Evolutionary conservation across 2,888 invertebrate genomes (phyloP), one percentile per base, ranked within the genome.

Genomic region (Tachina fera): DNA sequence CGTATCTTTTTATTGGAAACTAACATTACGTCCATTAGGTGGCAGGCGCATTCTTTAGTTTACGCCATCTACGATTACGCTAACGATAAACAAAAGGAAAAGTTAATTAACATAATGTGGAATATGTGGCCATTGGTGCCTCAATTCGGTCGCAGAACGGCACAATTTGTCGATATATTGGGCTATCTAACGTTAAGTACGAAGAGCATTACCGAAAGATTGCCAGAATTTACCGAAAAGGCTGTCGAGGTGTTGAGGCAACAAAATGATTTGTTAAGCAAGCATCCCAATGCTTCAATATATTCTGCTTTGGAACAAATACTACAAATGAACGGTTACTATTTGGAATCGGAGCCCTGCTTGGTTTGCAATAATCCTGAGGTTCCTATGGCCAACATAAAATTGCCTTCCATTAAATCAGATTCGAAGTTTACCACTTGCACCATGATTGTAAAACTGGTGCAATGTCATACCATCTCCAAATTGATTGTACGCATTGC

Each of bases 371-470:
- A 99, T 93, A 98, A 98, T 93, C 98, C 98, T 0, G 99, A 99
- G 93, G 97, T 98, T 19, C 96, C 98, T 0, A 96, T 97, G 94
- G 94, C 96, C 0, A 97, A 96, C 76, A 97, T 98, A 88, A 99
- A 99, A 92, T 93, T 99, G 77, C 97, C 98, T 0, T 96, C 98
- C 0, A 97, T 99, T 84, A 98, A 98, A 94, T 96, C 96, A 83
- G 99, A 99, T 93, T 98, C 98, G 1, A 98, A 99, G 93, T 99
- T 98, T 93, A 99, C 99, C 5, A 98, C 99, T 1, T 98, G 98
- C 11, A 98, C 98, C 1, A 99, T 99, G 94, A 98, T 99, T 87
- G 97, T 99, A 71, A 99, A 99, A 93, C 94, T 99, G 87, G 96
- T 98, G 58, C 97, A 97, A 89, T 98, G 98, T 91, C 98, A 99